Evolutionary conservation across 1,140 invertebrate species (phyloP), one percentile per base, ranked within the genome.

Genomic region (Proctacanthus coquilletti): DNA sequence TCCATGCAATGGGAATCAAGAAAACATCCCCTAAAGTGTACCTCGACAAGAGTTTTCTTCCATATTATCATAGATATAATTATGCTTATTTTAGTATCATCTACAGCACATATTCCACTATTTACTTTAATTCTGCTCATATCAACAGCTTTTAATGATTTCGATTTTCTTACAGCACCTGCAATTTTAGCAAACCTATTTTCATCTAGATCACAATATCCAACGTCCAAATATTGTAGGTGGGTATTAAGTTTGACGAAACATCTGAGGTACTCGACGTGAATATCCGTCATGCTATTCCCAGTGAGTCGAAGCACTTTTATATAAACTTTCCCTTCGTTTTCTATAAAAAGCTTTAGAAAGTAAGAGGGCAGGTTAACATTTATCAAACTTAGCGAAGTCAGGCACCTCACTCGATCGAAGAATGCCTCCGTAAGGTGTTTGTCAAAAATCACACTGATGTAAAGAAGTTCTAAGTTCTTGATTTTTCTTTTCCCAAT

Each of bases 211-310:
- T 15, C 31, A 15, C 31, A 32, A 32, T 32, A 32, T 32, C 31
- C 31, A 9, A 32, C 31, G 15, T 32, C 31, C 15, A 32, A 32
- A 32, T 32, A 32, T 15, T 32, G 31, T 5, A 32, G 15, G 13
- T 14, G 8, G 5, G 9, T 15, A 6, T 9, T 6, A 8, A 11
- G 6, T 15, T 11, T 9, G 6, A 32, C 6, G 15, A 32, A 32
- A 6, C 13, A 6, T 14, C 31, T 6, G 6, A 32, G 31, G 5
- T 6, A 5, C 15, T 32, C 15, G 6, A 15, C 31, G 15, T 32
- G 31, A 6, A 5, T 14, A 9, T 11, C 15, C 13, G 31, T 32
- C 6, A 32, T 6, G 9, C 15, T 15, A 15, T 15, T 32, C 5
- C 31, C 31, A 11, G 6, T 11, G 6, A 32, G 15, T 14, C 31